Conservation (phyloP, 2,888 invertebrate genomes). For the Atrina japonica region DNA sequence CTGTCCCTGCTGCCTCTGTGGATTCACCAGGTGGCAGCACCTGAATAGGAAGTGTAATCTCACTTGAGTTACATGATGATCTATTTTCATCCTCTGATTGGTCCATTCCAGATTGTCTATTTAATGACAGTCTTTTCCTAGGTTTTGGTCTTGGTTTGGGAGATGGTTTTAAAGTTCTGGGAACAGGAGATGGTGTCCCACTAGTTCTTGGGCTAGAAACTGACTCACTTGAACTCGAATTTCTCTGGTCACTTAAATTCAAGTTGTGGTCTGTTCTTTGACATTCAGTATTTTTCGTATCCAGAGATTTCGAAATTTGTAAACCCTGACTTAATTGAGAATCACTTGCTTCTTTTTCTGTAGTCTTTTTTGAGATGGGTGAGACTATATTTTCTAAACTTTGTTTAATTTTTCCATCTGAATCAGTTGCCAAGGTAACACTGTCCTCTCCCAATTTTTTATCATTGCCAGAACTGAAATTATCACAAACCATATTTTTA, state of each 20-base stretch:
- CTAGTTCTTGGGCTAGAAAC: too few species aligned
- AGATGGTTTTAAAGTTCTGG: slow-evolving; percentile 36
- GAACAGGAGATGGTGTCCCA: slow-evolving; percentile 34
- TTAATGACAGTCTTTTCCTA: slow-evolving; percentile 48
- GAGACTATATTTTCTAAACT: too few species aligned
- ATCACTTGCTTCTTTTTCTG: too few species aligned
- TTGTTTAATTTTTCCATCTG: too few species aligned
- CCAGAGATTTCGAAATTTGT: neutral
- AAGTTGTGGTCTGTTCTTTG: neutral
- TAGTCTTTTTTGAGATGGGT: too few species aligned
- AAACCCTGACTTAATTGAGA: too few species aligned
- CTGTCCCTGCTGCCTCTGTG: neutral
- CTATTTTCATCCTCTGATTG: too few species aligned
- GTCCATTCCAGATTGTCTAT: slow-evolving; percentile 41
- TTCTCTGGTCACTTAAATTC: neutral
- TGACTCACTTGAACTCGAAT: too few species aligned
- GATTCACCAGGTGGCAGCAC: too few species aligned
- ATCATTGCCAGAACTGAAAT: neutral
- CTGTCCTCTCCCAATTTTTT: neutral
- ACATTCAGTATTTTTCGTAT: neutral
- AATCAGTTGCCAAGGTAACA: neutral
- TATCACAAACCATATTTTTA: neutral
- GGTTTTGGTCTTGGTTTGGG: slow-evolving; percentile 52
- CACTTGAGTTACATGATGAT: too few species aligned
- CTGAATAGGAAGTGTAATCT: too few species aligned